Evolutionary conservation across 2,888 invertebrate species (phyloP), one percentile per base, ranked within the genome.

Genomic region (Drosophila kanekoi): DNA sequence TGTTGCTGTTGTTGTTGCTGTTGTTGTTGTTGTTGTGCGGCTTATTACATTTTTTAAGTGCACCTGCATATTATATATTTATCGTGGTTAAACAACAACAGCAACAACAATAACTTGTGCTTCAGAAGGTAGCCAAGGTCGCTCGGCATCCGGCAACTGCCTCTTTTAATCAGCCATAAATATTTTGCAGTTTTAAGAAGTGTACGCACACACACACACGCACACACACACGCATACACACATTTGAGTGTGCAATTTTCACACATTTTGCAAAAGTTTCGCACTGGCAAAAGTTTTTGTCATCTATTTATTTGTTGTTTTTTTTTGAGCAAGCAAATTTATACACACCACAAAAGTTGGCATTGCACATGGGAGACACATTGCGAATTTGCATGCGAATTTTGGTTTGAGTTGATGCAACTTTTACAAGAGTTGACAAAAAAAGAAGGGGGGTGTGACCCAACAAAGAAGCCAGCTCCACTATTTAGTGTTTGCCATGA

Each of bases 11-110:
- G 41, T n/a, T 13, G 59, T 20, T 57, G 43, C 78, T 83, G 11
- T 14, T 20, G 33, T 16, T 40, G 41, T n/a, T 13, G 59, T 20
- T 57, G 43, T 54, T 63, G 60, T 52, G 62, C 32, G 59, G 87
- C 67, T 87, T 83, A 83, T 83, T 83, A 80, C 72, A 77, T 88
- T 88, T 85, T 75, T 88, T 52, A 72, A 83, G 83, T 72, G 62
- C 47, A 48, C 45, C 72, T 54, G 71, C 71, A 68, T 65, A 64
- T 79, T 85, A 82, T 77, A 75, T 74, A 82, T 79, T 56, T 57
- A 69, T 78, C 51, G 32, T 52, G 62, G 32, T 38, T 53, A 35
- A 56, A 40, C 61, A 57, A 53, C 41, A 53, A 18, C 41, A 41
- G 28, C 35, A 38, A 41, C 23, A 53, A 56, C 51, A 63, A 66